phyloP scores from a whole-genome alignment of 2,113 vertebrate genomes.

The Actenoides lindsayi region DNA sequence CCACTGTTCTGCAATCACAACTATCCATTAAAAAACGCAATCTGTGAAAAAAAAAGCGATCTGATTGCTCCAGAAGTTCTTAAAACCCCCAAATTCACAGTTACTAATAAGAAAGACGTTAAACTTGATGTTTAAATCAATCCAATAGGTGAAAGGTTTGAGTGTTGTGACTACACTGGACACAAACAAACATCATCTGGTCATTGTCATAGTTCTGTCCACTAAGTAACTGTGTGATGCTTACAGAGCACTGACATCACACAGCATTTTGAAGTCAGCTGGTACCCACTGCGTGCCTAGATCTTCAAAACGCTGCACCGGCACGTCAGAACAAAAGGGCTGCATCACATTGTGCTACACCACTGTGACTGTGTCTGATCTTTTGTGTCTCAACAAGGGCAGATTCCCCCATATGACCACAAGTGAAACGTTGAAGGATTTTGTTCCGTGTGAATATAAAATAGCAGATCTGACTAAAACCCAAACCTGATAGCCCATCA shows the following conservation, averaged over 20 bases:
- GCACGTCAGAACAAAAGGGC: not conserved
- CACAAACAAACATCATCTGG: not conserved
- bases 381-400: not conserved
- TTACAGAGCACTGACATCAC: not conserved
- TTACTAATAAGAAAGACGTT: not conserved
- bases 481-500: not conserved
- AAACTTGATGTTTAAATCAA: not conserved
- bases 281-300: not conserved
- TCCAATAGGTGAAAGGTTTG: not conserved
- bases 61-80: not conserved
- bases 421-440: not conserved
- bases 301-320: not conserved
- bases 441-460: not conserved
- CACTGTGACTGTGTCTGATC: not conserved
- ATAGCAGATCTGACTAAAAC: not conserved
- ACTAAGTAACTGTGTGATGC: not conserved
- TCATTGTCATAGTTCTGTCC: not conserved
- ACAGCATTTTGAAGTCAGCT: not conserved
- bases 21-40: not conserved
- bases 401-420: not conserved
- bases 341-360: not conserved
- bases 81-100: not conserved
- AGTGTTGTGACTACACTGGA: fast-evolving
- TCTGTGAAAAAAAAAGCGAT: not conserved
- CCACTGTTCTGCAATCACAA: not conserved